Evolutionary conservation across 2,888 invertebrate species (phyloP).

Genomic region (Zaprionus bogoriensis): DNA sequence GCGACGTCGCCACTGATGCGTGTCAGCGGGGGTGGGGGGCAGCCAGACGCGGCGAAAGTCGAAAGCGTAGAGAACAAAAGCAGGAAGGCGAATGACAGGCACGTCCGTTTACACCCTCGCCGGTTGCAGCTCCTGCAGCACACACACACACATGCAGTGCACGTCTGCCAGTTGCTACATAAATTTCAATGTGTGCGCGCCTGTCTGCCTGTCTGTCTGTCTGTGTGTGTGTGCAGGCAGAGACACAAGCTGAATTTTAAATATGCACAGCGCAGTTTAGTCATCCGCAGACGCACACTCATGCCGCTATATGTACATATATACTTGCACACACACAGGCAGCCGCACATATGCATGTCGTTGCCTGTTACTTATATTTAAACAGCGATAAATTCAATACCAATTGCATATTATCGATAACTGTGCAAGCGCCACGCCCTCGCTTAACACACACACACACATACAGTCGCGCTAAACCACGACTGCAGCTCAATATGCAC

Average conservation of each 20-base stretch:
- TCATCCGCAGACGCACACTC: slow-evolving; percentile 27
- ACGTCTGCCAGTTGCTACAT: slow-evolving; percentile 44
- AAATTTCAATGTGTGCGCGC: slow-evolving; percentile 45
- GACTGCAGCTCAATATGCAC: slow-evolving; percentile 47
- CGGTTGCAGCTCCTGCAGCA: slow-evolving; percentile 32
- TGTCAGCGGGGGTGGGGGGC: slow-evolving; percentile 34
- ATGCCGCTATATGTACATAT: neutral
- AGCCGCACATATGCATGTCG: no score
- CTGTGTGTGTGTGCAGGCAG: slow-evolving; percentile 11
- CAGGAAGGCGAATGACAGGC: slow-evolving; percentile 67
- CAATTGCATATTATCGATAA: slow-evolving; percentile 50
- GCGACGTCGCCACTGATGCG: slow-evolving; percentile 42
- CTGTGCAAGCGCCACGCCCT: slow-evolving; percentile 45
- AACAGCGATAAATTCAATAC: slow-evolving; percentile 38
- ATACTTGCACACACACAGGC: neutral
- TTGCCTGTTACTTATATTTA: slow-evolving; percentile 1
- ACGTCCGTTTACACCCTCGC: slow-evolving; percentile 66
- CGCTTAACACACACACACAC: slow-evolving; percentile 22
- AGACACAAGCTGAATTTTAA: slow-evolving; percentile 64
- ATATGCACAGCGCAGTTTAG: slow-evolving; percentile 49
- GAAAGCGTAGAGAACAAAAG: slow-evolving; percentile 35
- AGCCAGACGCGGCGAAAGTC: slow-evolving; percentile 33
- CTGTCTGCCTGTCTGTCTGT: slow-evolving; percentile 16
- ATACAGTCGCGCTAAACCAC: neutral
- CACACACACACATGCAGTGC: slow-evolving; percentile 30